These are phyloP conservation scores for Galbula dea DNA, from an alignment of 2,113 vertebrate species.

Conservation along the genomic window DNA sequence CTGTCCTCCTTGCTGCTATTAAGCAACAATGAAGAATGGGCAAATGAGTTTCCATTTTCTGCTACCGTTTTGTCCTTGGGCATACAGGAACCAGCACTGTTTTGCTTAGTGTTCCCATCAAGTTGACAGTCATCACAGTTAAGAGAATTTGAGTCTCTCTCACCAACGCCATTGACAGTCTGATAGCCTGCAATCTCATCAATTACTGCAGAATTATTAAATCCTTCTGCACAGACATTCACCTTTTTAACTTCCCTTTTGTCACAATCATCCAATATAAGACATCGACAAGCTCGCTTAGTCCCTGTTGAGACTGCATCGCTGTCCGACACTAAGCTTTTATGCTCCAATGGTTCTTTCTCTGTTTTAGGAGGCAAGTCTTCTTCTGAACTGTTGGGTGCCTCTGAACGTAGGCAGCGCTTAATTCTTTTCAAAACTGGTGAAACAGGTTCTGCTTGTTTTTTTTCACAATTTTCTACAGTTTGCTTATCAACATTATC, in stretches of 20 bases:
- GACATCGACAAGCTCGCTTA: constrained; percentile 80
- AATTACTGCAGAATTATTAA: constrained; percentile 68
- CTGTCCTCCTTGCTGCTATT: constrained; percentile 83
- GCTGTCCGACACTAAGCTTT: constrained; percentile 77
- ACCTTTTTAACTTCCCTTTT: constrained; percentile 84
- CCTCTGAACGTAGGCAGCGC: constrained; percentile 86
- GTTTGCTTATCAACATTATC: constrained; percentile 83
- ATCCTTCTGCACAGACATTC: constrained; percentile 74
- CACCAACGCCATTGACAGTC: constrained; percentile 87
- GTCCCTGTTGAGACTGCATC: constrained; percentile 78
- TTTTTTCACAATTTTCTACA: constrained; percentile 84
- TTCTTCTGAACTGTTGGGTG: constrained; percentile 83
- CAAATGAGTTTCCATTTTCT: constrained; percentile 75
- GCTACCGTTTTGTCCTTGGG: constrained; percentile 78
- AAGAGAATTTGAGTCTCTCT: constrained; percentile 77
- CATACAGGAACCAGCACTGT: constrained; percentile 64
- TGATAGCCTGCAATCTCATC: constrained; percentile 76
- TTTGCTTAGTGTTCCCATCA: constrained; percentile 71
- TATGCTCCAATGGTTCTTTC: constrained; percentile 76
- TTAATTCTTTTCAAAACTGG: constrained; percentile 90
- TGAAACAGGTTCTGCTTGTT: constrained; percentile 74
- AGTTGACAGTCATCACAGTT: constrained; percentile 79
- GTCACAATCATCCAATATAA: constrained; percentile 82
- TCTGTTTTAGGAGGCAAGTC: constrained; percentile 76
- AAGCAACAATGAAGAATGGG: constrained; percentile 75